Conservation (phyloP, 2,113 vertebrate genomes). For the Petaurus breviceps region DNA sequence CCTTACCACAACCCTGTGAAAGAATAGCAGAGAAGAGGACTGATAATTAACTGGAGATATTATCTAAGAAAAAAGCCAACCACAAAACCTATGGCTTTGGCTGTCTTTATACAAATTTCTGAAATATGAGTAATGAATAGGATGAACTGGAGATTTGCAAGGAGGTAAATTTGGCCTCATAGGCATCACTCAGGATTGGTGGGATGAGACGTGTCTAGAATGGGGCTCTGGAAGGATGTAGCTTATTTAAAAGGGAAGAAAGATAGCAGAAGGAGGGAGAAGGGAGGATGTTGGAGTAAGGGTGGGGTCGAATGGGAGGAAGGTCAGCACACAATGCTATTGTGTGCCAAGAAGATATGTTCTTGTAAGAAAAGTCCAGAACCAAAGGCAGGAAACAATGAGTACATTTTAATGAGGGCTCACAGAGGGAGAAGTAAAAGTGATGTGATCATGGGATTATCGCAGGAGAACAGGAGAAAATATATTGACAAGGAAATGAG, state of each 20-base stretch:
- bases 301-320: neutral
- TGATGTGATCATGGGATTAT: neutral
- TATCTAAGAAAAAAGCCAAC: neutral
- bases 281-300: neutral
- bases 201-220: neutral
- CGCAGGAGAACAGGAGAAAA: neutral
- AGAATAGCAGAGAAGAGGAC: neutral
- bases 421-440: neutral
- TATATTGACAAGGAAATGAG: neutral
- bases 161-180: neutral
- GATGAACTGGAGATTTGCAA: neutral
- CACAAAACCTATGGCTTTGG: neutral
- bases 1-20: neutral
- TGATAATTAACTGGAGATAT: neutral
- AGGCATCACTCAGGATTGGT: neutral
- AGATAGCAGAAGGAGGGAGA: neutral
- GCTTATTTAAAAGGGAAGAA: neutral
- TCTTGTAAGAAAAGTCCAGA: neutral
- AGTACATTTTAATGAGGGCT: neutral
- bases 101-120: neutral
- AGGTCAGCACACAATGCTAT: neutral
- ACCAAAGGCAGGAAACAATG: neutral
- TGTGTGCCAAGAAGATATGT: neutral
- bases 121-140: neutral
- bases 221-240: neutral